Conservation (phyloP, 35 echinoderm and acorn worm genomes). For the Eucidaris tribuloides region DNA sequence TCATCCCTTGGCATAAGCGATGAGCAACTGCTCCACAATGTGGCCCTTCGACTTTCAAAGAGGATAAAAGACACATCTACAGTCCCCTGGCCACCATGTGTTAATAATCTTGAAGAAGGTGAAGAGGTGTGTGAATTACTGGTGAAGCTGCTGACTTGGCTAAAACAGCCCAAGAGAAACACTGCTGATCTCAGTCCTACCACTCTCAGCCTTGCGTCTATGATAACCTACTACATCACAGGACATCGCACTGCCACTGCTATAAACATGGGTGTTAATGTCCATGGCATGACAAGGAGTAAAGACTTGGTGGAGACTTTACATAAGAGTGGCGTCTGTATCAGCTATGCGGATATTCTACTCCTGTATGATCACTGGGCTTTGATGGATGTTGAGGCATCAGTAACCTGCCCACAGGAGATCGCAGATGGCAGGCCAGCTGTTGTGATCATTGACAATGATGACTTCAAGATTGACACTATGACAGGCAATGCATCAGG, state of each 20-base stretch:
- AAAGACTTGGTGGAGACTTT: constrained; percentile 13
- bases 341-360: constrained; percentile 33
- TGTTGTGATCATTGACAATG: constrained; percentile 39
- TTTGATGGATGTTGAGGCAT: neutral
- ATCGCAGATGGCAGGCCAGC: constrained; percentile 20
- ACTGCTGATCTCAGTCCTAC: constrained; percentile 1
- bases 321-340: constrained; percentile 26
- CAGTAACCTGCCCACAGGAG: constrained; percentile 8
- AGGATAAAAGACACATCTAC: constrained; percentile 2
- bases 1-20: constrained; percentile 27
- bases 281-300: constrained; percentile 25
- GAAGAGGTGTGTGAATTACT: constrained; percentile 14
- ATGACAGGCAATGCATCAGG: constrained; percentile 19
- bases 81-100: no score
- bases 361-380: constrained; percentile 19
- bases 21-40: constrained; percentile 27
- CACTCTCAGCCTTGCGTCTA: constrained; percentile 12
- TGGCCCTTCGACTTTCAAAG: constrained; percentile 13
- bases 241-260: neutral
- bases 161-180: neutral
- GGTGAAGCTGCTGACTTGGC: constrained; percentile 19
- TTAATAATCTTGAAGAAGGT: neutral
- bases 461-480: constrained; percentile 47
- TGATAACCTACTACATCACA: neutral
- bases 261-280: constrained; percentile 10